These are phyloP conservation scores for Odontothrips loti DNA, from an alignment of 2,888 invertebrate species.

Conservation along the genomic window DNA sequence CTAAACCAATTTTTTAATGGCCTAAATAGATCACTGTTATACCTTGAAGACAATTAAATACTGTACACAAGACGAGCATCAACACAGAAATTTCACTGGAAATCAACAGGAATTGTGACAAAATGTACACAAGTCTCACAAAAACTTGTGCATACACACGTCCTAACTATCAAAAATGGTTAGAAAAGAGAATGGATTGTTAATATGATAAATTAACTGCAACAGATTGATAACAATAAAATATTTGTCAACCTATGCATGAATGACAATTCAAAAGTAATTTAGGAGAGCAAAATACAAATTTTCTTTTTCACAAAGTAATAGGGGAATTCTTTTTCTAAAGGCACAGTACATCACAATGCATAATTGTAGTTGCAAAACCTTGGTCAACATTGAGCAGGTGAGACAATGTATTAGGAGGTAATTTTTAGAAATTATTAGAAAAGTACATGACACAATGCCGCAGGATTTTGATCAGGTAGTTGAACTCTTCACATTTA, in stretches of 20 bases:
- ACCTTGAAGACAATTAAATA: background rate
- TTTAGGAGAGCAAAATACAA: background rate
- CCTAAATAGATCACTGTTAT: background rate
- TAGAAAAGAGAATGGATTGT: no score
- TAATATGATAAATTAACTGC: no score
- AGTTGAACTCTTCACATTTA: no score
- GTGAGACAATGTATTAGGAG: background rate
- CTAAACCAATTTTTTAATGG: background rate
- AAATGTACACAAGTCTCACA: no score
- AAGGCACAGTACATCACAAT: slow-evolving; percentile 1
- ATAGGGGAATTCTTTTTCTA: background rate
- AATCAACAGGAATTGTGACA: background rate
- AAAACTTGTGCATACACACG: background rate
- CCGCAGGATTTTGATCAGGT: background rate
- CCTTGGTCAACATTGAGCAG: slow-evolving; percentile 17
- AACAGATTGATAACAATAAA: background rate
- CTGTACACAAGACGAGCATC: background rate
- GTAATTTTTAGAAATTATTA: background rate
- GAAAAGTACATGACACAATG: background rate
- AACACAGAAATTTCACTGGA: background rate
- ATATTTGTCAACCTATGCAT: background rate
- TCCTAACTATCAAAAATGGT: background rate
- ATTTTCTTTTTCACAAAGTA: background rate
- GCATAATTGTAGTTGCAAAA: background rate
- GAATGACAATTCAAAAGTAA: background rate